These are phyloP conservation scores for Mormyrops boulengeri DNA, from an alignment of 2,797 vertebrate genomes.

Conservation along the genomic window DNA sequence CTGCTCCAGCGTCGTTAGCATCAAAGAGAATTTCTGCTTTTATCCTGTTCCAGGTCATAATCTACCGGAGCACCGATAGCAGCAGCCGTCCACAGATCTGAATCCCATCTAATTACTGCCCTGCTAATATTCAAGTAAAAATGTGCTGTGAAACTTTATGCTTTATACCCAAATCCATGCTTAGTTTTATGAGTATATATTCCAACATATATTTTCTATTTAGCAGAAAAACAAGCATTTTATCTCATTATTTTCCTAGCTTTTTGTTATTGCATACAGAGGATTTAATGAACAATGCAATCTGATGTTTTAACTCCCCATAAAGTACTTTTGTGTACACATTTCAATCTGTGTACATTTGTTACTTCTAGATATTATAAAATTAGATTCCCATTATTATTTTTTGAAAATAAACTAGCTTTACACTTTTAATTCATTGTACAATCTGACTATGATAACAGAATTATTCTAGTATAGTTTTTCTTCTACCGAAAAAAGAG, in stretches of 20 bases:
- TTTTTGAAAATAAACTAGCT: background rate
- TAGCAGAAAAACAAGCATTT: background rate
- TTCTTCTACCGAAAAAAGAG: background rate
- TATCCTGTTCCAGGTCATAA: background rate
- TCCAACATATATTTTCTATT: background rate
- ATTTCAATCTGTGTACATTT: background rate
- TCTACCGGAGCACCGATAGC: background rate
- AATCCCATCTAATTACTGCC: background rate
- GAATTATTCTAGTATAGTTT: background rate
- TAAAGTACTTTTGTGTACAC: background rate
- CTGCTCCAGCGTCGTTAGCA: background rate
- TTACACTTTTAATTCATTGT: background rate
- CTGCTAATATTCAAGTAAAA: background rate
- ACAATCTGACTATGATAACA: background rate
- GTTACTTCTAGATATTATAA: background rate
- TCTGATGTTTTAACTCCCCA: background rate
- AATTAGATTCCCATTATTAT: background rate
- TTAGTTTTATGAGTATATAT: background rate
- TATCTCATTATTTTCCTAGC: background rate
- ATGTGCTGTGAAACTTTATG: background rate
- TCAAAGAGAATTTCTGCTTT: background rate
- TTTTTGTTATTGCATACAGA: background rate
- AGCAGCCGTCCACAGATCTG: background rate
- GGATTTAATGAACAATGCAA: background rate
- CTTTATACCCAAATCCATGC: background rate